phyloP scores from a whole-genome alignment of 2,113 vertebrate genomes.

The Pterocles burchelli region DNA sequence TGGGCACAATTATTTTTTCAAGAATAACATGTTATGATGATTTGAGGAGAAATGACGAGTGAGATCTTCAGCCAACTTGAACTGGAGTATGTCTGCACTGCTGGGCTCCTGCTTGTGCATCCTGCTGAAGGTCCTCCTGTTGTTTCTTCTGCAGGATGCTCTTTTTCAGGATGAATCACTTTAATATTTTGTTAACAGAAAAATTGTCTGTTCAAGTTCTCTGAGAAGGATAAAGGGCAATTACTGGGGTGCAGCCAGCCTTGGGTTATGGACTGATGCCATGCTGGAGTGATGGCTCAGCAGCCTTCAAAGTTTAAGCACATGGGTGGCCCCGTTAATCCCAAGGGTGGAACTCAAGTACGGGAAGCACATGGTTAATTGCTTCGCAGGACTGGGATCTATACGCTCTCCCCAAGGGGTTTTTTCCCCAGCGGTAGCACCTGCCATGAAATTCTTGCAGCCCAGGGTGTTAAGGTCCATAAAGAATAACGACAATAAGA shows the following conservation, averaged over 20 bases:
- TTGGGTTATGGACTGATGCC: background rate
- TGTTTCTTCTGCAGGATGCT: background rate
- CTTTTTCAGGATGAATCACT: background rate
- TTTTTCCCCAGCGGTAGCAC: background rate
- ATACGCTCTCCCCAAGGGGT: background rate
- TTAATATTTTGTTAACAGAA: background rate
- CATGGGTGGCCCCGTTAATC: slow-evolving; percentile 7
- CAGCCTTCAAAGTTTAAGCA: slow-evolving; percentile 41
- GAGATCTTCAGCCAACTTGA: background rate
- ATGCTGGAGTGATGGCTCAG: background rate
- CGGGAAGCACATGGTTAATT: background rate
- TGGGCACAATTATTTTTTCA: background rate
- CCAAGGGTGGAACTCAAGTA: background rate
- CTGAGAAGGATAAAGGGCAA: background rate
- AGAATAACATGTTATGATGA: background rate
- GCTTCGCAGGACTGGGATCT: background rate
- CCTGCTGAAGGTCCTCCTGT: background rate
- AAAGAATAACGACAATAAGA: background rate
- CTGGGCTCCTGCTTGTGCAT: background rate
- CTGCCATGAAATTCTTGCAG: background rate
- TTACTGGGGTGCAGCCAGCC: background rate
- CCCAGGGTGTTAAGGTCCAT: background rate
- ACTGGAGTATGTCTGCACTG: background rate
- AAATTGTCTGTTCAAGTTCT: background rate
- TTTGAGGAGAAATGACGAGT: background rate